Base-by-base conservation (phyloP, 35 echinoderm and acorn worm genomes). In the Ophioderma brevispina region DNA sequence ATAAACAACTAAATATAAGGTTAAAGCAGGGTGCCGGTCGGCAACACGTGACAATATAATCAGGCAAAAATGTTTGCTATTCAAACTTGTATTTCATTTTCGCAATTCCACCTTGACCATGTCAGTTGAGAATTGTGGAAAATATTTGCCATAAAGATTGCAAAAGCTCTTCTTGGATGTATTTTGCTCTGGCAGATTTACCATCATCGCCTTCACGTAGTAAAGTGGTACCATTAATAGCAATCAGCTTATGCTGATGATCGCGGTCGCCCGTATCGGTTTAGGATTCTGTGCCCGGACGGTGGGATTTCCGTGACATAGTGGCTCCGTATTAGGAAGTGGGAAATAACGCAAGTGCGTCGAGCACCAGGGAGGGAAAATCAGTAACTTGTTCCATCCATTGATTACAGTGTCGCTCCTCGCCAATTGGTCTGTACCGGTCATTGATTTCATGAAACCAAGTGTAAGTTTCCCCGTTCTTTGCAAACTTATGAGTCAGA, bases 401-500 rank as follows among this genome's bases (percentile, higher is more conserved):
- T 46, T 17, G 4, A 46, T 17, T 46, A 17, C n/a, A 25, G 23
- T 4, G n/a, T 25, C 59, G 4, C n/a, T 25, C n/a, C 4, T 70
- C 23, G 28, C 2, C 1, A 4, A 25, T 4, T 8, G 1, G 5
- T 2, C 59, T 30, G 28, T 70, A 25, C 4, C 2, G 6, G 17
- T 52, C 46, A 52, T 52, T 30, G 23, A 25, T 70, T 25, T 25
- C 1, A 70, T 70, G 59, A 6, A 6, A 70, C 59, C 59, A 70
- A 25, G 6, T 25, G 28, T 13, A 70, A 3, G 2, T 38, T 17
- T 82, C 37, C 0, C 10, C 80, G 3, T 40, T 17, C 25, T 82
- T 82, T 30, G 41, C 37, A 42, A 82, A 83, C 80, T 90, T 81
- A 39, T 75, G 64, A 0, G 28, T 33, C 25, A 82, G 36, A 40